Percentiles rank a stretch among this genome's conserved stretches.
phyloP scores from a whole-genome alignment of 2,797 vertebrate species.

The Echeneis naucrates region DNA sequence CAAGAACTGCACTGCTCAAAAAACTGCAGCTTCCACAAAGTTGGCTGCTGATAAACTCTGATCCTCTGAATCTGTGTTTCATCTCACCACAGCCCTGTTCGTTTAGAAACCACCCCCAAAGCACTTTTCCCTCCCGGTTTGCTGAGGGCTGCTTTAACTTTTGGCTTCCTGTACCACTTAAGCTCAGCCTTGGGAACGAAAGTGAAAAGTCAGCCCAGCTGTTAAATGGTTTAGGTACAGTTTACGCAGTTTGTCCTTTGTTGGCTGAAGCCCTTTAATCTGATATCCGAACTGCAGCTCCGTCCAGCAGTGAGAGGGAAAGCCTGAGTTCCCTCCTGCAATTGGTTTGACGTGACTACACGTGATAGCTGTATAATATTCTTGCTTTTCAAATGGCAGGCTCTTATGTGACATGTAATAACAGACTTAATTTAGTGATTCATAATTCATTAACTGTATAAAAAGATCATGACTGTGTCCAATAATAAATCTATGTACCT shows the following conservation, averaged over 20 bases:
- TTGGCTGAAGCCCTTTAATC: conserved; percentile 11
- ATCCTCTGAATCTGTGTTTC: conserved; percentile 1
- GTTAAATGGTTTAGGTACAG: conserved; percentile 9
- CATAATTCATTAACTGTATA: conserved; percentile 43
- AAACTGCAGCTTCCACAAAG: background rate
- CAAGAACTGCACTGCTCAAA: background rate
- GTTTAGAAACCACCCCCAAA: background rate
- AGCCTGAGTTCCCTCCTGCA: conserved; percentile 20
- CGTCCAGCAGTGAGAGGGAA: conserved; percentile 26
- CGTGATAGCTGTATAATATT: conserved; percentile 53
- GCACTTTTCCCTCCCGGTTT: conserved; percentile 2
- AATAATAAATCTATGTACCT: conserved; percentile 31
- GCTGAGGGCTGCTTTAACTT: conserved; percentile 4
- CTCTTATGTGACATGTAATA: conserved; percentile 20
- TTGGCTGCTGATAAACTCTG: background rate
- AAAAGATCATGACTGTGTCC: conserved; percentile 42
- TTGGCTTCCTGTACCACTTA: conserved; percentile 12
- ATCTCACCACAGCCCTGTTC: conserved; percentile 11
- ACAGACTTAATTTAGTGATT: conserved; percentile 31
- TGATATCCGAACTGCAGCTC: conserved; percentile 22
- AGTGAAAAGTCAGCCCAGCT: conserved; percentile 14
- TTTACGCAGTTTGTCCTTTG: background rate
- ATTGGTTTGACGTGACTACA: background rate
- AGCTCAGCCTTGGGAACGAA: conserved; percentile 1
- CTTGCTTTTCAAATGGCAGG: conserved; percentile 37